These are phyloP conservation scores for Aphelenchoides fujianensis DNA, from an alignment of 1,140 invertebrate genomes.

Conservation along the genomic window DNA sequence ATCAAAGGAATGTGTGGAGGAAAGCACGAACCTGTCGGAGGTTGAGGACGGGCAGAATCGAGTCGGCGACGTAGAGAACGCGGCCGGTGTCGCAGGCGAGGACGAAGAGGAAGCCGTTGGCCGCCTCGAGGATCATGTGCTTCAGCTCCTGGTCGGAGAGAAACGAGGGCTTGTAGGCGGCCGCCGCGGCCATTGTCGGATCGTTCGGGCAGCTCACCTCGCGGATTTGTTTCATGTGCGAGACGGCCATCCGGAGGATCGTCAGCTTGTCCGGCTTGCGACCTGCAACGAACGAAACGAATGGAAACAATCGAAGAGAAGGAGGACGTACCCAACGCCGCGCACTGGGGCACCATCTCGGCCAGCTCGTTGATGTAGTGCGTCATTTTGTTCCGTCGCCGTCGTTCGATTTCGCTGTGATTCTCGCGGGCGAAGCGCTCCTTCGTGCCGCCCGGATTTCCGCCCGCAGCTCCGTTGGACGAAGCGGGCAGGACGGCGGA, in stretches of 20 bases:
- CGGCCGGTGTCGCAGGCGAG: slow-evolving; percentile 93
- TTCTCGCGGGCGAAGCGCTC: slow-evolving; percentile 74
- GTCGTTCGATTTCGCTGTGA: slow-evolving; percentile 97
- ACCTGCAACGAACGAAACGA: slow-evolving; percentile 72
- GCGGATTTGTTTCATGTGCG: slow-evolving; percentile 82
- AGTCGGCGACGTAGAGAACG: slow-evolving; percentile 97
- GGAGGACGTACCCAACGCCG: slow-evolving; percentile 73
- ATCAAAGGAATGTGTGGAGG: too few relatives aligned
- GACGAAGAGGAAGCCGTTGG: slow-evolving; percentile 98
- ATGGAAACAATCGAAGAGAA: not conserved
- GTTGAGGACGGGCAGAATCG: slow-evolving; percentile 92
- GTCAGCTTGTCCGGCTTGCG: slow-evolving; percentile 98
- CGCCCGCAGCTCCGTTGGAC: not conserved
- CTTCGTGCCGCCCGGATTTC: slow-evolving; percentile 25
- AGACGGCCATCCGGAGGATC: slow-evolving; percentile 97
- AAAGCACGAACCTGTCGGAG: slow-evolving; percentile 78
- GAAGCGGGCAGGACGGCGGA: not conserved
- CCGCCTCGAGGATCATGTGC: slow-evolving; percentile 95
- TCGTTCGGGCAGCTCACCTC: slow-evolving; percentile 60
- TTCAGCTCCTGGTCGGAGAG: slow-evolving; percentile 98
- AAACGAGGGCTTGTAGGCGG: slow-evolving; percentile 93
- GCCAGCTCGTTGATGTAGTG: slow-evolving; percentile 98
- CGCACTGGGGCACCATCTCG: slow-evolving; percentile 92
- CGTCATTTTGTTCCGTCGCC: slow-evolving; percentile 98
- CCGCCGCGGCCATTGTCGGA: slow-evolving; percentile 9